Evolutionary conservation across 2,888 invertebrate genomes (phyloP), one percentile per base, ranked within the genome.

Genomic region (Tridacna crocea): DNA sequence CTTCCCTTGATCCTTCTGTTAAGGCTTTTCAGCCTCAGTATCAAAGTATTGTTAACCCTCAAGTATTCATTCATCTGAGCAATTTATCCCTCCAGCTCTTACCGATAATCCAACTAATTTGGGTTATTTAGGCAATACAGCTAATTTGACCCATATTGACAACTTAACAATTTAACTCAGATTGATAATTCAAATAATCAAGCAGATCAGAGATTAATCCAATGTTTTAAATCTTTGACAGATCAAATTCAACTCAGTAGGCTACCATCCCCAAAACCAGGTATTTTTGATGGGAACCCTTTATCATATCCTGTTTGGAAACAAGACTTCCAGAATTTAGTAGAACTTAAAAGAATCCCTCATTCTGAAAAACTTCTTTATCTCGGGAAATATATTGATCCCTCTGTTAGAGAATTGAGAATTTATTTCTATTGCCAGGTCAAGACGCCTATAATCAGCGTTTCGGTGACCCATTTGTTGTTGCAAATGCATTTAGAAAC

Each of bases 401-500:
- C 72, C 24, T 27, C 66, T 17, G 84, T 70, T 1, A 60, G 72
- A 61, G 72, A 82, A 46, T 85, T 24, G 75, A 75, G 66, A 70
- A 72, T 70, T 85, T 72, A 24, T 84, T 79, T 55, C 68, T 80
- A 6, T 22, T 79, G 8, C 48, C 48, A 19, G 60, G 79, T 15
- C 74, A 84, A 26, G 22, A 46, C 19, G 85, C 84, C 0, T 87
- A 72, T 74, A 78, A 85, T 17, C 66, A 86, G 65, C 60, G 86
- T n/a, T 88, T 76, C 70, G 86, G 88, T 15, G 72, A 84, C 46
- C 82, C 80, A 36, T 87, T 84, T 74, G 63, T 80, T 0, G 68
- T 88, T 3, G 66, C 65, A 19, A 80, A 86, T 24, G 85, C 87
- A 11, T 86, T 87, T 55, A 73, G 82, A 46, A 78, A 85, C 55